Conservation (phyloP, 2,888 invertebrate species). For the Meiosimyza platycephala region DNA sequence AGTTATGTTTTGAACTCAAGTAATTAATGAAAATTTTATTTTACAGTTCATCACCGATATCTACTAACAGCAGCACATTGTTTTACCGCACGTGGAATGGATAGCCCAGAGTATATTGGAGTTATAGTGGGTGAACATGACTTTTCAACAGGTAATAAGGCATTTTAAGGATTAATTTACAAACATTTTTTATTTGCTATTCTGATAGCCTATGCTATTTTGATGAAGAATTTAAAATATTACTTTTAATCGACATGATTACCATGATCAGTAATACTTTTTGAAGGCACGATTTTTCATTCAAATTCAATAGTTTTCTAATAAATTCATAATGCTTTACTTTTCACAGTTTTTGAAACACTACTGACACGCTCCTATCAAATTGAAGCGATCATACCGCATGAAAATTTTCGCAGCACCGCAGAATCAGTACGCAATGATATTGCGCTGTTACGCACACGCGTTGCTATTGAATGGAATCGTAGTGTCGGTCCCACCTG, state of each 20-base stretch:
- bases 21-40: too few species aligned
- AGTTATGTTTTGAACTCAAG: too few species aligned
- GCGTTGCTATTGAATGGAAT: slow-evolving; percentile 67
- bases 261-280: too few species aligned
- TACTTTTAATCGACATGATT: too few species aligned
- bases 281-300: too few species aligned
- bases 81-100: slow-evolving; percentile 53
- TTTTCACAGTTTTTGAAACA: slow-evolving; percentile 51
- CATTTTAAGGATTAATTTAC: too few species aligned
- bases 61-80: slow-evolving; percentile 72
- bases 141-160: slow-evolving; percentile 59
- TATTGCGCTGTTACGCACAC: slow-evolving; percentile 69
- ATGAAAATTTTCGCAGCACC: slow-evolving; percentile 63
- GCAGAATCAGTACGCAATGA: slow-evolving; percentile 67
- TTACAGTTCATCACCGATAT: slow-evolving; percentile 64
- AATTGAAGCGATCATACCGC: slow-evolving; percentile 62
- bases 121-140: slow-evolving; percentile 72
- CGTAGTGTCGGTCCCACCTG: slow-evolving; percentile 73
- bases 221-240: too few species aligned
- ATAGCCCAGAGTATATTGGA: slow-evolving; percentile 55
- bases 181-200: too few species aligned
- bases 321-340: too few species aligned
- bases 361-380: slow-evolving; percentile 67
- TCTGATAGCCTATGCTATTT: too few species aligned
- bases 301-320: too few species aligned